Evolutionary conservation across 2,797 vertebrate species (phyloP), one percentile per base, ranked within the genome.

Genomic region (Oryzias dopingdopingensis): DNA sequence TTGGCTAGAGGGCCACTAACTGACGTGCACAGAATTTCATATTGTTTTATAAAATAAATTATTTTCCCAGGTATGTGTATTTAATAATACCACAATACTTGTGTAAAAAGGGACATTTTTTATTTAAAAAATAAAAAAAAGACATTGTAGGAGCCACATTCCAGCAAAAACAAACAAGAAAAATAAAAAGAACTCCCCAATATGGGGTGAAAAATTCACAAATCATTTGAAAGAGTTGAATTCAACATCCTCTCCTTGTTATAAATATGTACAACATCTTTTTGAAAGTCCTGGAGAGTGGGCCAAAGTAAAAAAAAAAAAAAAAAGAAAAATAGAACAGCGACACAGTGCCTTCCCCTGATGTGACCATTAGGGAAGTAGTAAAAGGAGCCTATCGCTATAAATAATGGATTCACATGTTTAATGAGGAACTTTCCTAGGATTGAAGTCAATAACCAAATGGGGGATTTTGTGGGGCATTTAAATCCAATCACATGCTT

Each of bases 141-240:
- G 79, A 81, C 78, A 60, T 83, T 59, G 69, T 77, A 83, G 80
- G 50, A 80, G 17, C 29, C 41, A 42, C 44, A 59, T 18, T 20
- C 54, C 54, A 56, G 32, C 67, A 4, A 43, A 59, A 51, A 56
- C 56, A 52, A 74, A 32, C 32, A 12, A 37, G 10, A 12, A 37
- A 37, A 37, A 37, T 37, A 67, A 78, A 70, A 79, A 66, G 71
- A 81, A 84, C 83, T 80, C 91, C 92, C 90, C 92, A 93, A 93
- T 93, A 93, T 93, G 92, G 92, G 92, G 90, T 83, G 88, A 91
- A 66, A 82, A 76, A 83, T 84, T 85, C 77, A 87, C 81, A 88
- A 84, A 84, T 80, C 81, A 79, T 52, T 85, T 74, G 20, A 22
- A 72, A 83, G 77, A 77, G 63, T 79, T 82, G 58, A 85, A 84